phyloP scores from a whole-genome alignment of 2,888 invertebrate species.

The Helicoverpa assulta region DNA sequence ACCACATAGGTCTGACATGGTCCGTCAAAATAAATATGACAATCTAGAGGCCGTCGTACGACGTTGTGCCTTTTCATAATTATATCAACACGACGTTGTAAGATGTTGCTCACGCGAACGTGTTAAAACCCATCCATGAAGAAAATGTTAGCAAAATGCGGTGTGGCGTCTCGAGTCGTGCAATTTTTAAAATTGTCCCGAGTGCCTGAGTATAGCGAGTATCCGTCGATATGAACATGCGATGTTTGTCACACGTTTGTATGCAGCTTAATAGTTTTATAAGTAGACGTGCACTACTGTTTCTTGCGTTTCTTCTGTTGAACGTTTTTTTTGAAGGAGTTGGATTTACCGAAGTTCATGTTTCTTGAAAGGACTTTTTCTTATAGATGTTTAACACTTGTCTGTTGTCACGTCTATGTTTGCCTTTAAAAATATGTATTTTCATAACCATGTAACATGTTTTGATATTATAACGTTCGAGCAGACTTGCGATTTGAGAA shows the following conservation, averaged over 20 bases:
- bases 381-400: no score
- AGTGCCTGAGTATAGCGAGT: constrained; percentile 41
- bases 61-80: no score
- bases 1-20: no score
- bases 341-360: not conserved
- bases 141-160: constrained; percentile 67
- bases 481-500: no score
- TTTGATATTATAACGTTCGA: no score
- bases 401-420: not conserved
- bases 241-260: constrained; percentile 32
- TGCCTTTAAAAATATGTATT: no score
- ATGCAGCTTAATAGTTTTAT: constrained; percentile 10
- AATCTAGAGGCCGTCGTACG: no score
- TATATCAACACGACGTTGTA: no score
- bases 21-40: no score
- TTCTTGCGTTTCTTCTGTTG: not conserved
- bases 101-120: no score
- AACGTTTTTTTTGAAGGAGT: not conserved
- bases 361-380: no score
- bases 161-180: constrained; percentile 42
- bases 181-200: constrained; percentile 69
- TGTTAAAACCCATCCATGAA: constrained; percentile 70
- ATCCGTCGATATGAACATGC: constrained; percentile 24
- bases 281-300: not conserved
- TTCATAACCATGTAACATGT: no score